A percentile compares a stretch with the other conserved stretches of the same genome.
Conservation (phyloP, 2,888 invertebrate genomes). For the Brachypalpus laphriformis region DNA sequence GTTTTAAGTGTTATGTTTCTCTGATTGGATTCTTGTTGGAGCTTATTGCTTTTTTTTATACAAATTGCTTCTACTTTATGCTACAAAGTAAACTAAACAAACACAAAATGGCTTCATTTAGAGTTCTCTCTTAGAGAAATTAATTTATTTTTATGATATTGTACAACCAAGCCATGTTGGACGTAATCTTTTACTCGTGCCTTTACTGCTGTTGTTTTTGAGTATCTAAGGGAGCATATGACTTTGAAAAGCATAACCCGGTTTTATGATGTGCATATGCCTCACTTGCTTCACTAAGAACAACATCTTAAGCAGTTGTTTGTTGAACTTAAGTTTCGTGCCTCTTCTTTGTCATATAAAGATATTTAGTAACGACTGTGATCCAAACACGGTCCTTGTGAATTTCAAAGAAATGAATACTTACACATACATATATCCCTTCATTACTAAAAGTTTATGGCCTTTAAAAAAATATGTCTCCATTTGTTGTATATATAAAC, state of each 20-base stretch:
- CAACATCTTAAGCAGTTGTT: too few relatives aligned
- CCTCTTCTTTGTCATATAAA: too few relatives aligned
- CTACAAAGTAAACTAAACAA: not conserved
- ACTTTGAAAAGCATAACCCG: not conserved
- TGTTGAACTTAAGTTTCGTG: too few relatives aligned
- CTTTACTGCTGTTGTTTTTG: not conserved
- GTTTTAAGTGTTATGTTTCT: not conserved
- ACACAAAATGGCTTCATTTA: not conserved
- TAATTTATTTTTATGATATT: not conserved
- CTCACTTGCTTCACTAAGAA: not conserved
- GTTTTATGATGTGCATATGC: not conserved
- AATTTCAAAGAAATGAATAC: not conserved
- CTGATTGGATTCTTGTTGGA: not conserved
- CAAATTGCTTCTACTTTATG: not conserved
- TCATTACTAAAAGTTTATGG: not conserved
- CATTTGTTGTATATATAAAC: not conserved
- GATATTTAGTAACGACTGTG: too few relatives aligned
- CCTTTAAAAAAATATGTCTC: not conserved
- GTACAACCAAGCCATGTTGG: too few relatives aligned
- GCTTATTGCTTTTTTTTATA: not conserved
- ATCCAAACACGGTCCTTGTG: too few relatives aligned
- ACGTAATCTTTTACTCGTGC: not conserved
- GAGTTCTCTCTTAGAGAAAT: not conserved
- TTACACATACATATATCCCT: too few relatives aligned
- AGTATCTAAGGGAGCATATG: not conserved